phyloP scores from a whole-genome alignment of 2,888 invertebrate genomes.

The Chymomyza fuscimana region DNA sequence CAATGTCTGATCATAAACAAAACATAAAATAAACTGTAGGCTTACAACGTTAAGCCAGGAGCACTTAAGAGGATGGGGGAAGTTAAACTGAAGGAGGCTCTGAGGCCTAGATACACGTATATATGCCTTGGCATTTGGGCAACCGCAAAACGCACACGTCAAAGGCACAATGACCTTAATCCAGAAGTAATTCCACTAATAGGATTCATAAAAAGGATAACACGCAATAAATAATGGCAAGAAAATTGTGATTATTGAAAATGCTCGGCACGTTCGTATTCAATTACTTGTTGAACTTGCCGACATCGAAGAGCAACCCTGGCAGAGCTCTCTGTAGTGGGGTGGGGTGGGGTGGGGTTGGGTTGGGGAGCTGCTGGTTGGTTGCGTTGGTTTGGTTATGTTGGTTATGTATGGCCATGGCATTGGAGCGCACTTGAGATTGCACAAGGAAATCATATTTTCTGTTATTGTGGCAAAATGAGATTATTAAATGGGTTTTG shows the following conservation, averaged over 20 bases:
- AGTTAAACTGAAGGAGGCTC: no score
- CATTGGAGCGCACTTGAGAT: slow-evolving; percentile 48
- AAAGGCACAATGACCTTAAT: slow-evolving; percentile 35
- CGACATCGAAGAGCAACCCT: slow-evolving; percentile 15
- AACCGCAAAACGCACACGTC: background rate
- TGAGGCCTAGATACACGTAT: background rate
- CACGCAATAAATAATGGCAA: slow-evolving; percentile 71
- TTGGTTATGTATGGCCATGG: slow-evolving; percentile 33
- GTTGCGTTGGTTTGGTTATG: background rate
- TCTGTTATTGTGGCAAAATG: slow-evolving; percentile 75
- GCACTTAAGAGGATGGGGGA: background rate
- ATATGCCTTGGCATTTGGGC: background rate
- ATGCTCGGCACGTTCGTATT: slow-evolving; percentile 76
- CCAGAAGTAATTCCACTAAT: slow-evolving; percentile 71
- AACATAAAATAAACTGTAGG: slow-evolving; percentile 1
- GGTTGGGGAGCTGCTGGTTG: no score
- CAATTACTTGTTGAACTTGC: slow-evolving; percentile 78
- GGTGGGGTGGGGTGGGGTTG: background rate
- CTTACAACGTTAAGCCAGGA: background rate
- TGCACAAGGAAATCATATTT: slow-evolving; percentile 69
- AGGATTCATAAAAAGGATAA: slow-evolving; percentile 74
- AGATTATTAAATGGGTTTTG: slow-evolving; percentile 75
- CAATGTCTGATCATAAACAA: slow-evolving; percentile 7
- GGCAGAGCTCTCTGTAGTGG: background rate
- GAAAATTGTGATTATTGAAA: slow-evolving; percentile 62